Evolutionary conservation across 2,888 invertebrate genomes (phyloP).

Genomic region (Dryococelus australis): DNA sequence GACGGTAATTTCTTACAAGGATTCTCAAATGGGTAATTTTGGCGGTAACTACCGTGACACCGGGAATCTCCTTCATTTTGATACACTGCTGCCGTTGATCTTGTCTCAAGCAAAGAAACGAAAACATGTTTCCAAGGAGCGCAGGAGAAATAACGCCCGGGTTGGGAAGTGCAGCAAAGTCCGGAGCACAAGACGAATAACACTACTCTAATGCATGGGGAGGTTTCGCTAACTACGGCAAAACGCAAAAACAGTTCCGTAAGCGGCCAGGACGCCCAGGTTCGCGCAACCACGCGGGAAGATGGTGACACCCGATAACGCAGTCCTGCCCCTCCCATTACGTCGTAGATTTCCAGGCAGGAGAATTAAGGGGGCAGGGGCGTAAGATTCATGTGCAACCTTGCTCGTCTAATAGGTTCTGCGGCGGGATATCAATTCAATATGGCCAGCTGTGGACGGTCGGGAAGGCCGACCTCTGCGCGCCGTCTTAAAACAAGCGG

Average conservation of each 20-base stretch:
- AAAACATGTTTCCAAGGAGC: no score
- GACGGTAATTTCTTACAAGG: no score
- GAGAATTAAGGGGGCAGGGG: background rate
- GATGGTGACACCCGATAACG: background rate
- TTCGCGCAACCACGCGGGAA: background rate
- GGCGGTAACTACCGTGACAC: no score
- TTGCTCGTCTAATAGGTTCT: background rate
- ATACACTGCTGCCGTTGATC: no score
- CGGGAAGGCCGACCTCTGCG: background rate
- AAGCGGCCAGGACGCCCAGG: constrained; percentile 26
- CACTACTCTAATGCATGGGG: no score
- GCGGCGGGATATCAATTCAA: constrained; percentile 25
- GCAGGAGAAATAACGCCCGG: no score
- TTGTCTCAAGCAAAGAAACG: no score
- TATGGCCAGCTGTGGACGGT: constrained; percentile 11
- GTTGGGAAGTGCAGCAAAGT: no score
- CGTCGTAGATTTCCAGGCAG: background rate
- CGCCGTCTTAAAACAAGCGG: constrained; percentile 23
- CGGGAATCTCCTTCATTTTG: no score
- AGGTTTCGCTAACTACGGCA: no score
- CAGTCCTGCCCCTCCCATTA: background rate
- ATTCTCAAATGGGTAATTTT: no score
- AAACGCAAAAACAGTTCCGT: background rate
- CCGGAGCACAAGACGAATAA: no score
- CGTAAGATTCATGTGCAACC: background rate